Evolutionary conservation across 2,797 vertebrate species (phyloP), one percentile per base, ranked within the genome.

Genomic region (Notolabrus celidotus): DNA sequence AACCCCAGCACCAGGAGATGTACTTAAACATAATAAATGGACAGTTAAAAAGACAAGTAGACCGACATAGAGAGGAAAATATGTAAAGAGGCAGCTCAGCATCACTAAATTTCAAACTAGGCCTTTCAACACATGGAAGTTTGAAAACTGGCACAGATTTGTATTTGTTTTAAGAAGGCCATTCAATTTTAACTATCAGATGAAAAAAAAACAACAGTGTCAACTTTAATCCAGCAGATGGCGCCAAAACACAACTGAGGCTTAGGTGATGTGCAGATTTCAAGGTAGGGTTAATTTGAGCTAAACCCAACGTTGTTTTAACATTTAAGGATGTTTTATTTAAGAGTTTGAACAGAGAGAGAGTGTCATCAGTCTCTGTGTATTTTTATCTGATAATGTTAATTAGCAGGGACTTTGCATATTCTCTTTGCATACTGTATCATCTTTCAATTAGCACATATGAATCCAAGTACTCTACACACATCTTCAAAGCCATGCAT

Each of bases 141-240:
- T 53, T 29, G 7, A 53, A 72, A 55, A 53, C 49, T 60, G 23
- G 68, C 16, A 22, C 9, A 53, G 5, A 51, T 52, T 36, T 36
- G n/a, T 12, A 36, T 36, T 12, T 36, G 10, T 36, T 36, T 36
- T 12, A 2, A 12, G 2, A 2, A 36, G 12, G 11, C 34, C 11
- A 11, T 36, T 11, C 34, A 36, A 36, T 36, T 36, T 36, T 10
- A 36, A 14, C 34, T 11, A 29, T 29, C 29, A 31, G 29, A 31
- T 31, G 31, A 31, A 66, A 29, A n/a, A n/a, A n/a, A n/a, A n/a
- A n/a, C n/a, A n/a, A 47, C 50, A 58, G 17, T 62, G 8, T 33
- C 27, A 15, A 10, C 19, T 11, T 71, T 11, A 0, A 11, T 66
- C 77, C 89, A 90, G 50, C 51, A 88, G 84, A 88, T 80, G 83